Evolutionary conservation across 2,797 vertebrate species (phyloP).

Genomic region (Gambelia wislizenii): DNA sequence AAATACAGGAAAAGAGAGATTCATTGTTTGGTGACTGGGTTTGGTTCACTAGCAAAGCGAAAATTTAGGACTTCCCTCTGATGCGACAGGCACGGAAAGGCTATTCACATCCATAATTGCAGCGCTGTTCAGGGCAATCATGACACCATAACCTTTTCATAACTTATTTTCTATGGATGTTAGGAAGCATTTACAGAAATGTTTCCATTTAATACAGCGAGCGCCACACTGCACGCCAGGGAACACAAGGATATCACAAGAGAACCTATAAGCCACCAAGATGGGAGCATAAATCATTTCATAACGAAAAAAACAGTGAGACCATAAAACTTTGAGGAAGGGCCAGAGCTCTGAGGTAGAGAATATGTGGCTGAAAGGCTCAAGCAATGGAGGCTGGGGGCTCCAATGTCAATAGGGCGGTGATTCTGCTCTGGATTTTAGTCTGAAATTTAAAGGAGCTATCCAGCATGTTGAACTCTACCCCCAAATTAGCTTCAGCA

Average conservation of each 20-base stretch:
- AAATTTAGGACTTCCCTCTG: conserved; percentile 11
- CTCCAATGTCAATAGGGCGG: too few relatives aligned
- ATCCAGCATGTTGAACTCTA: too few relatives aligned
- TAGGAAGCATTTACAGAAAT: background rate
- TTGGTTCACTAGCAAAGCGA: conserved; percentile 27
- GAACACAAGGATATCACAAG: background rate
- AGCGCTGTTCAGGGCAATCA: background rate
- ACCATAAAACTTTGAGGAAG: background rate
- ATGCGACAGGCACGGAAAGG: conserved; percentile 14
- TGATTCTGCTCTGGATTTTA: too few relatives aligned
- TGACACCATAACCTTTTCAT: background rate
- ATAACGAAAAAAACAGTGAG: background rate
- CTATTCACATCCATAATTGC: background rate
- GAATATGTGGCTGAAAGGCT: background rate
- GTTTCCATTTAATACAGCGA: background rate
- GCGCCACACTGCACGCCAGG: background rate
- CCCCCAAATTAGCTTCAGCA: too few relatives aligned
- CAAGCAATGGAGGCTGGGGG: too few relatives aligned
- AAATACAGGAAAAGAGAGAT: conserved; percentile 52
- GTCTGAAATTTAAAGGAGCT: too few relatives aligned
- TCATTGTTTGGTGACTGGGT: conserved; percentile 52
- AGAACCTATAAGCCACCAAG: background rate
- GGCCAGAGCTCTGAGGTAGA: background rate
- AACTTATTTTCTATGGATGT: background rate
- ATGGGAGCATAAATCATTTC: background rate